A percentile compares a stretch with the other conserved stretches of the same genome.
phyloP scores from a whole-genome alignment of 2,113 vertebrate genomes.

The Tragelaphus scriptus region DNA sequence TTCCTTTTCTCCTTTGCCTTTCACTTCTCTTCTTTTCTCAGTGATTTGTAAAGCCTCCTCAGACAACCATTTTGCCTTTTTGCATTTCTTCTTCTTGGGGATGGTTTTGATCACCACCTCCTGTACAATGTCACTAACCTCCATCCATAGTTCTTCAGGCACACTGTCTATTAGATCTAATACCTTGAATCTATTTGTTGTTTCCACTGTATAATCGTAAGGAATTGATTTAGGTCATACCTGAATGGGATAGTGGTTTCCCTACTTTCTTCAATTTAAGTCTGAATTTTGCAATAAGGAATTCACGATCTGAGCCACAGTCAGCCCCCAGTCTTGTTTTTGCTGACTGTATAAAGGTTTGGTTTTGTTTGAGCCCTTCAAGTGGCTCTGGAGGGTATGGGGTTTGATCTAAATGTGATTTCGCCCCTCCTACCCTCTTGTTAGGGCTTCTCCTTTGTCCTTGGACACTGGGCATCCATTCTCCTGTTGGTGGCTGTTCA shows the following conservation, averaged over 20 bases:
- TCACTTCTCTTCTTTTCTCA: neutral
- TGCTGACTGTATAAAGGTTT: neutral
- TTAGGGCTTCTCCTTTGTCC: neutral
- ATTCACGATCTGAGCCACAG: neutral
- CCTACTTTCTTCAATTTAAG: neutral
- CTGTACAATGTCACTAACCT: neutral
- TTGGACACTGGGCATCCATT: neutral
- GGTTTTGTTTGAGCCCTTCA: neutral
- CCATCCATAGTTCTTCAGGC: neutral
- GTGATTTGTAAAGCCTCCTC: neutral
- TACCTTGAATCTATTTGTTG: neutral
- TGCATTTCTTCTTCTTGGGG: neutral
- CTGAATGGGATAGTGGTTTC: neutral
- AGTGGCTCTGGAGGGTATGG: neutral
- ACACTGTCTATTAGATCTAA: neutral
- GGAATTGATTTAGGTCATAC: neutral
- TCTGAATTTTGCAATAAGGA: neutral
- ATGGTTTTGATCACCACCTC: neutral
- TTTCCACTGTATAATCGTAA: neutral
- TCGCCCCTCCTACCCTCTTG: neutral
- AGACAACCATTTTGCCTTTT: neutral
- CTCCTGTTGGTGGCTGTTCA: neutral
- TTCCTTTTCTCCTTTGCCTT: neutral
- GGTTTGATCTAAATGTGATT: neutral
- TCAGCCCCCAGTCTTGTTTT: neutral